phyloP scores from a whole-genome alignment of 2,888 invertebrate genomes.

The Sphaerophoria taeniata region DNA sequence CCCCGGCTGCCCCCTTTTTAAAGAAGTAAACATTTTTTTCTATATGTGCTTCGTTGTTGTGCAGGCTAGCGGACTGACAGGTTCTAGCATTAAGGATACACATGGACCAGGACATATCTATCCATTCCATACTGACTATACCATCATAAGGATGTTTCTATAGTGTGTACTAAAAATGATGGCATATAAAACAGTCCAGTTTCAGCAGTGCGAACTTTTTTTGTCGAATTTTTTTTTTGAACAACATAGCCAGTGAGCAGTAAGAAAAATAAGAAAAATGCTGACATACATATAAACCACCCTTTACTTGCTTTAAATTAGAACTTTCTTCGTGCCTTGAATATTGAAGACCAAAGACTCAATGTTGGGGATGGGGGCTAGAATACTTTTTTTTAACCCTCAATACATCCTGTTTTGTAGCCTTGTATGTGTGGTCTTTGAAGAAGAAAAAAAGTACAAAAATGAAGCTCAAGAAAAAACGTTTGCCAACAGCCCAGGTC shows the following conservation, averaged over 20 bases:
- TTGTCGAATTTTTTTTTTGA: too few relatives aligned
- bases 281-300: constrained; percentile 75
- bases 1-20: constrained; percentile 50
- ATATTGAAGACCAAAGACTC: constrained; percentile 82
- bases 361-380: constrained; percentile 75
- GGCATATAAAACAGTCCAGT: constrained; percentile 74
- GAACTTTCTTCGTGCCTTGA: constrained; percentile 83
- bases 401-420: constrained; percentile 64
- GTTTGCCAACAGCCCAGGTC: constrained; percentile 71
- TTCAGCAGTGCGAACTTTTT: constrained; percentile 71
- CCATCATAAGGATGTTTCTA: constrained; percentile 29
- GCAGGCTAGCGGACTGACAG: constrained; percentile 9
- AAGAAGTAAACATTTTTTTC: constrained; percentile 57
- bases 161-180: constrained; percentile 70
- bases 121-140: too few relatives aligned
- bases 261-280: constrained; percentile 73
- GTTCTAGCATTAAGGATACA: constrained; percentile 37
- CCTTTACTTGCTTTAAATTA: constrained; percentile 81
- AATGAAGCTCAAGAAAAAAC: constrained; percentile 51
- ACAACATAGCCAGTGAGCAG: constrained; percentile 73
- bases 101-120: constrained; percentile 32
- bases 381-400: constrained; percentile 73
- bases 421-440: constrained; percentile 73
- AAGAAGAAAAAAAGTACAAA: constrained; percentile 52
- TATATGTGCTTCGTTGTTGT: constrained; percentile 34